phyloP scores from a whole-genome alignment of 2,797 vertebrate species.

The Spondyliosoma cantharus region DNA sequence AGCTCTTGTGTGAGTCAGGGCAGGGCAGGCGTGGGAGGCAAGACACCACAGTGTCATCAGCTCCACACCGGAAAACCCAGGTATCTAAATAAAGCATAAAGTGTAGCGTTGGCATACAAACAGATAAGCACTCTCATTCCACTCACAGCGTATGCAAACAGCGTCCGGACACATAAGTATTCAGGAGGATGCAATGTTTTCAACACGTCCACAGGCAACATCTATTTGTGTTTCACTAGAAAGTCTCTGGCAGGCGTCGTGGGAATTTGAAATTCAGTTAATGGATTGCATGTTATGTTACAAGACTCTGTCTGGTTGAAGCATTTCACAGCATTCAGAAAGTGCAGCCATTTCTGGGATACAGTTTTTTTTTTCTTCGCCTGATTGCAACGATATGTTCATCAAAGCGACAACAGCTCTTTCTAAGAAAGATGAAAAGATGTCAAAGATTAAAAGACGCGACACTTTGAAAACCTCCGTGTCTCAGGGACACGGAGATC shows the following conservation, averaged over 20 bases:
- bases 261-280: neutral
- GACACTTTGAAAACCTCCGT: neutral
- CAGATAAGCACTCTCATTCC: constrained; percentile 57
- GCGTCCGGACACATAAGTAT: constrained; percentile 23
- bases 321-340: constrained; percentile 4
- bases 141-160: constrained; percentile 27
- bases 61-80: constrained; percentile 63
- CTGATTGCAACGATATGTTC: neutral
- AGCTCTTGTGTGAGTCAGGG: constrained; percentile 71
- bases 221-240: constrained; percentile 8
- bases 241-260: constrained; percentile 6
- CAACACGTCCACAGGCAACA: constrained; percentile 8
- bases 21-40: constrained; percentile 66
- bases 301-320: neutral
- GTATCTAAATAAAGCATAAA: constrained; percentile 75
- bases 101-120: constrained; percentile 50
- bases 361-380: neutral
- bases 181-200: constrained; percentile 9
- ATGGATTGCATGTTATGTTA: neutral
- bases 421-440: neutral
- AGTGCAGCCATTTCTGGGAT: neutral
- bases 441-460: neutral
- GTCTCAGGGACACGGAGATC: neutral
- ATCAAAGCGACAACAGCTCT: neutral
- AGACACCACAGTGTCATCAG: constrained; percentile 73